Base-by-base conservation (phyloP, 2,113 vertebrate genomes). In the Geococcyx californianus region DNA sequence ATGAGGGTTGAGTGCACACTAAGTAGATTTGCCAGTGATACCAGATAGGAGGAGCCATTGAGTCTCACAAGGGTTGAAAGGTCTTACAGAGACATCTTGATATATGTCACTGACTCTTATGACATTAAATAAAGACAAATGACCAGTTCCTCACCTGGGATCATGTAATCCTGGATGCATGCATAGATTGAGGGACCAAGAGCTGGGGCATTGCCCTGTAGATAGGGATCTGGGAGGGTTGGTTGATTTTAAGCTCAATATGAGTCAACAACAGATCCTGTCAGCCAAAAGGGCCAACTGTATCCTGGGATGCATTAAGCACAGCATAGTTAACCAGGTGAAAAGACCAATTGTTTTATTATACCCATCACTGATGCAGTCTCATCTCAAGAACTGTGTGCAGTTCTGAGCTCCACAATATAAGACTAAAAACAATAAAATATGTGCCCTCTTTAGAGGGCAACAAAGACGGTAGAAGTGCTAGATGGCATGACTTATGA, bases 1-100 rank as follows among this genome's bases (percentile, higher is more conserved):
- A 9, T 1, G 47, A 14, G 4, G 67, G 10, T 42, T n/a, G 36
- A 33, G 9, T 1, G 0, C 26, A 67, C 14, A 42, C 6, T 47
- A 47, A 47, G 16, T 18, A n/a, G 34, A 12, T 58, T 89, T 72
- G 26, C 11, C 67, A 80, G 18, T 0, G 3, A 11, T n/a, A 34
- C 5, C 68, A 67, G 52, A 58, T 70, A 62, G 38, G 24, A 83
- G 19, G 7, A 49, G 20, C 15, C 2, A 3, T 31, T 90, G 42
- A 44, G 58, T 88, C 5, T 20, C 9, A 81, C 45, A 58, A 38
- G 14, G 17, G 17, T 47, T 85, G 17, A 73, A 31, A 47, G 12
- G 7, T 42, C 26, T 76, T 63, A 54, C 1, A 42, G 14, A 31
- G 6, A 58, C 14, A 28, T 72, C 10, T 34, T 72, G n/a, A 34